phyloP scores from a whole-genome alignment of 1,140 invertebrate genomes.

The Drosophila trapezifrons region DNA sequence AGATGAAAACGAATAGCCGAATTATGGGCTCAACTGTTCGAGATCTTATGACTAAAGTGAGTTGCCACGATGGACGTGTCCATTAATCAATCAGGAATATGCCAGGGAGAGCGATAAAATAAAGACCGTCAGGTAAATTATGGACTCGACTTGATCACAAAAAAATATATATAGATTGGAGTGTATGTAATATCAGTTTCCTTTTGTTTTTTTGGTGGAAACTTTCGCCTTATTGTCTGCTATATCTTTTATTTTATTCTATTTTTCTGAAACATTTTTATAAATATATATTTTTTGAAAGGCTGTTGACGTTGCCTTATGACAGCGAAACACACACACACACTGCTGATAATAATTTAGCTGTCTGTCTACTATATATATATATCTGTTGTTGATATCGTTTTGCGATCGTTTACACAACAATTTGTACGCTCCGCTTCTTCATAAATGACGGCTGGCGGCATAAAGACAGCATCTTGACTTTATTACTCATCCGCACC shows the following conservation, averaged over 20 bases:
- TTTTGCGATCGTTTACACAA: constrained; percentile 72
- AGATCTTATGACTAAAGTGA: constrained; percentile 25
- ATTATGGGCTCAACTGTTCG: constrained; percentile 21
- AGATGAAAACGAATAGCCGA: constrained; percentile 25
- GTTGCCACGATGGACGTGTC: constrained; percentile 24
- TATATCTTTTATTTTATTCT: constrained; percentile 2
- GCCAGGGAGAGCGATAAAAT: constrained; percentile 16
- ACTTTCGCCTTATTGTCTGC: constrained; percentile 13
- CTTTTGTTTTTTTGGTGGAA: constrained; percentile 20
- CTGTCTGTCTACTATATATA: constrained; percentile 12
- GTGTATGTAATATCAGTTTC: constrained; percentile 9
- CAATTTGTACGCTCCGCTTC: constrained; percentile 26
- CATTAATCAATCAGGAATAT: constrained; percentile 40
- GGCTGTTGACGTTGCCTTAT: constrained; percentile 38
- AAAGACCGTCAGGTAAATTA: constrained; percentile 4
- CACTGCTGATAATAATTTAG: constrained; percentile 53
- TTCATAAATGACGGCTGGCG: constrained; percentile 29
- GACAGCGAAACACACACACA: constrained; percentile 13
- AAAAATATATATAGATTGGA: too few relatives aligned
- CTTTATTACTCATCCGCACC: constrained; percentile 79
- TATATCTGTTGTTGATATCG: constrained; percentile 41
- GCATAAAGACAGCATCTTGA: constrained; percentile 55
- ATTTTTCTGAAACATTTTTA: neutral
- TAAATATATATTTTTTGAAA: constrained; percentile 30
- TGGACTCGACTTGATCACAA: constrained; percentile 12